A percentile compares a stretch with the other conserved stretches of the same genome.
phyloP scores from a whole-genome alignment of 2,888 invertebrate genomes.

The Holacanthella duospinosa region DNA sequence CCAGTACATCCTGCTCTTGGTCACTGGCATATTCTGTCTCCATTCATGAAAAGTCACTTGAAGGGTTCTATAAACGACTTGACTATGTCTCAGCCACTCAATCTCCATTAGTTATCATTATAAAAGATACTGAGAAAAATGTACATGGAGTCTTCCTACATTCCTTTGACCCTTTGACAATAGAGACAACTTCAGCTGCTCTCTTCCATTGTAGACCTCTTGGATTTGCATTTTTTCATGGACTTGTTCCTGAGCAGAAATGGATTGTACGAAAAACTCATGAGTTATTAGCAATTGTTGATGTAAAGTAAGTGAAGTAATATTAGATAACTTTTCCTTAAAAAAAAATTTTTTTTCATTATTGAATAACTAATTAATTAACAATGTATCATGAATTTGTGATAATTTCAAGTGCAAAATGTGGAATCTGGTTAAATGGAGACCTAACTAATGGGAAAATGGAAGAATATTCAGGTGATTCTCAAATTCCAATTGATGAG shows the following conservation, averaged over 20 bases:
- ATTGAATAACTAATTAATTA: no score
- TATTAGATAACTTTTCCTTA: not conserved
- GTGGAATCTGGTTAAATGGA: not conserved
- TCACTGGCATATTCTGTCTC: slow-evolving; percentile 14
- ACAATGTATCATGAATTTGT: not conserved
- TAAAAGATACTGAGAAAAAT: slow-evolving; percentile 15
- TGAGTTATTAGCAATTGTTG: not conserved
- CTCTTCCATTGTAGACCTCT: not conserved
- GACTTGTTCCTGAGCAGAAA: not conserved
- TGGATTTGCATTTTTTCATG: no score
- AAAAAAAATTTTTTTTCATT: not conserved
- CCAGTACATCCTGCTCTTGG: slow-evolving; percentile 12
- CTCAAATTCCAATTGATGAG: not conserved
- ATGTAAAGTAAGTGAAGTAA: not conserved
- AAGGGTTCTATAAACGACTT: slow-evolving; percentile 15
- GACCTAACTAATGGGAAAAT: not conserved
- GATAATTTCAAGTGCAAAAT: not conserved
- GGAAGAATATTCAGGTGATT: not conserved
- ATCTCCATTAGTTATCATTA: slow-evolving; percentile 13
- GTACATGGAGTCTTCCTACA: not conserved
- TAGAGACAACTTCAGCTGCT: not conserved
- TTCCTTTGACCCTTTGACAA: not conserved
- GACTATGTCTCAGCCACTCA: slow-evolving; percentile 8
- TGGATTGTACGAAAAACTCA: not conserved
- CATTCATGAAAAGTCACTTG: slow-evolving; percentile 13